phyloP scores from a whole-genome alignment of 2,113 vertebrate genomes.

The Campylomormyrus numenius region DNA sequence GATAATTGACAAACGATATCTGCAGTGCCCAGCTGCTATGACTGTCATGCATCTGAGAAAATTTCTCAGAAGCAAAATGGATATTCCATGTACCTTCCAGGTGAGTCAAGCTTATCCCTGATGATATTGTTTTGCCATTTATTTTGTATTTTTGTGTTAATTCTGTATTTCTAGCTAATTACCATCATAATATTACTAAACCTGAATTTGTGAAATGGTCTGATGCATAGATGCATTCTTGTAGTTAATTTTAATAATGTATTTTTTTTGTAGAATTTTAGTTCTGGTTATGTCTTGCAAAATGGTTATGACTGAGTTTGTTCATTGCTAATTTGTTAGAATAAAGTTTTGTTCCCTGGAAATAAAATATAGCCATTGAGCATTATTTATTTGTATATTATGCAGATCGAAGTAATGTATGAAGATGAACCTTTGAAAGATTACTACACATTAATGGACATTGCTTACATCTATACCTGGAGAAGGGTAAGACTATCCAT shows the following conservation, averaged over 20 bases:
- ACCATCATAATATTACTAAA: background rate
- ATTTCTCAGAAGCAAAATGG: slow-evolving; percentile 98
- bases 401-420: slow-evolving; percentile 97
- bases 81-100: slow-evolving; percentile 92
- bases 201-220: background rate
- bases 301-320: background rate
- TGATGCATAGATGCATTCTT: background rate
- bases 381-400: background rate
- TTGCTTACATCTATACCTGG: slow-evolving; percentile 99
- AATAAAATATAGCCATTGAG: background rate
- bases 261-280: background rate
- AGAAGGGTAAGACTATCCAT: slow-evolving; percentile 73
- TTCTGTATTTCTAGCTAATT: background rate
- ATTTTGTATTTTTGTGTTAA: background rate
- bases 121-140: background rate
- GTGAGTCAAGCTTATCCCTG: slow-evolving; percentile 47
- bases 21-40: slow-evolving; percentile 97
- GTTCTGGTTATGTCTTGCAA: background rate
- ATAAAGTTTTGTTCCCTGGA: background rate
- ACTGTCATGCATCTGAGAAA: slow-evolving; percentile 98
- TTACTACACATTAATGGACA: slow-evolving; percentile 99
- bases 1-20: slow-evolving; percentile 92
- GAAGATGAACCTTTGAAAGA: slow-evolving; percentile 98
- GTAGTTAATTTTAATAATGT: background rate
- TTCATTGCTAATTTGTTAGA: background rate